Conservation (phyloP, 2,113 vertebrate genomes). For the Fregetta grallaria region DNA sequence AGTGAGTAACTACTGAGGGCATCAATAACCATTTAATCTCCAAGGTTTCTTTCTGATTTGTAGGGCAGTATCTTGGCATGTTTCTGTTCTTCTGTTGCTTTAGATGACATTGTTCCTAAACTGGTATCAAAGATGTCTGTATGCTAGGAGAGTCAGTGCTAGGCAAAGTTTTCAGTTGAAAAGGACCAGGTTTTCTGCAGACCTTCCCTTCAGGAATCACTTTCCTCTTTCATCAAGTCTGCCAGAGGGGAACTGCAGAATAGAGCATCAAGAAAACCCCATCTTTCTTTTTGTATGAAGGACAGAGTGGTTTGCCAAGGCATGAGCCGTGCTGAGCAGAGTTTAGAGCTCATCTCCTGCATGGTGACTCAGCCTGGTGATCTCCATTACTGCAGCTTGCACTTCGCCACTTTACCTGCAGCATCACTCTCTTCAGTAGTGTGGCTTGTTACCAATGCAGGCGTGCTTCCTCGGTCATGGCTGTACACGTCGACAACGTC, state of each 20-base stretch:
- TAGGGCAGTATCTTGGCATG: neutral
- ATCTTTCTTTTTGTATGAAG: neutral
- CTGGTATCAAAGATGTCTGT: neutral
- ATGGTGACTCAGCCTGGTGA: neutral
- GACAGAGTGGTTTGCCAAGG: neutral
- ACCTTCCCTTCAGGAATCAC: neutral
- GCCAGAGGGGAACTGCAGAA: neutral
- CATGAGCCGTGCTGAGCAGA: accelerated
- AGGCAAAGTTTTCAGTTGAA: neutral
- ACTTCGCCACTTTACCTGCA: neutral
- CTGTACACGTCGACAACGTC: accelerated
- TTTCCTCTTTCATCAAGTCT: neutral
- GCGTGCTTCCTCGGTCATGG: accelerated
- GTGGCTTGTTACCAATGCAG: neutral
- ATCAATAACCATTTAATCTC: neutral
- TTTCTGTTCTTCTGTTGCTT: neutral
- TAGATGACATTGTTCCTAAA: neutral
- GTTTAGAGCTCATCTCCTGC: neutral
- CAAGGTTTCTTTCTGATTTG: neutral
- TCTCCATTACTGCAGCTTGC: neutral
- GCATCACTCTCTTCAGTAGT: neutral
- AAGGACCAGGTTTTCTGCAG: neutral
- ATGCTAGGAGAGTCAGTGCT: neutral
- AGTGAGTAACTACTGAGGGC: neutral
- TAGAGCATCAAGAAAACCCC: neutral